Evolutionary conservation across 2,113 vertebrate species (phyloP).

Genomic region (Bos indicus): DNA sequence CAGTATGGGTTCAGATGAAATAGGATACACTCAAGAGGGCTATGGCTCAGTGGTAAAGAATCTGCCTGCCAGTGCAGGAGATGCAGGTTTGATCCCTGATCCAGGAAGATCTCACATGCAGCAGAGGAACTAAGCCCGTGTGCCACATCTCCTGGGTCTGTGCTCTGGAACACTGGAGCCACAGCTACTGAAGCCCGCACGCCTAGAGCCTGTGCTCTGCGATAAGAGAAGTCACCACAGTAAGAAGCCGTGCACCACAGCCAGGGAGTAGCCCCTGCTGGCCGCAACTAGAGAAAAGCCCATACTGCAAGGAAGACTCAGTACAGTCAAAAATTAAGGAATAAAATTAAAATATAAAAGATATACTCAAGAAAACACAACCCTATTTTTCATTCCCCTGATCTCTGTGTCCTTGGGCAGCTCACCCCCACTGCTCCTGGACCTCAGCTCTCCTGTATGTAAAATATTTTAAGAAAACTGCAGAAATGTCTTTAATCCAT

Average conservation of each 20-base stretch:
- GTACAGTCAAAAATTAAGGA: neutral
- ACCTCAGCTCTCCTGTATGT: neutral
- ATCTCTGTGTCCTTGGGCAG: neutral
- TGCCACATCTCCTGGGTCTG: neutral
- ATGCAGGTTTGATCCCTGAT: neutral
- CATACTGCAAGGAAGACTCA: rapidly evolving
- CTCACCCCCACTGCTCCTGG: neutral
- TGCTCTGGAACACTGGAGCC: neutral
- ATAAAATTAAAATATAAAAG: neutral
- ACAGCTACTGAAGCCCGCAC: neutral
- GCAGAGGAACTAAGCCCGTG: neutral
- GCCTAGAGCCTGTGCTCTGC: neutral
- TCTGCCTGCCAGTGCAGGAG: neutral
- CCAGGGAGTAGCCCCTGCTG: neutral
- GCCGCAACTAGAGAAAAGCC: neutral
- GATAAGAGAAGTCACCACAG: neutral
- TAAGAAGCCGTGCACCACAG: neutral
- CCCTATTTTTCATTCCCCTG: neutral
- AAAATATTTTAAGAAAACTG: neutral
- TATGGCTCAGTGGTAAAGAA: neutral
- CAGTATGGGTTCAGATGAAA: too few relatives aligned
- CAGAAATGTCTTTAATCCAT: too few relatives aligned
- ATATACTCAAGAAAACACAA: rapidly evolving
- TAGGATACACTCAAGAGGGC: neutral
- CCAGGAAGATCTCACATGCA: neutral